Base-by-base conservation (phyloP, 2,888 invertebrate genomes). In the Quadroppia sp. region DNA sequence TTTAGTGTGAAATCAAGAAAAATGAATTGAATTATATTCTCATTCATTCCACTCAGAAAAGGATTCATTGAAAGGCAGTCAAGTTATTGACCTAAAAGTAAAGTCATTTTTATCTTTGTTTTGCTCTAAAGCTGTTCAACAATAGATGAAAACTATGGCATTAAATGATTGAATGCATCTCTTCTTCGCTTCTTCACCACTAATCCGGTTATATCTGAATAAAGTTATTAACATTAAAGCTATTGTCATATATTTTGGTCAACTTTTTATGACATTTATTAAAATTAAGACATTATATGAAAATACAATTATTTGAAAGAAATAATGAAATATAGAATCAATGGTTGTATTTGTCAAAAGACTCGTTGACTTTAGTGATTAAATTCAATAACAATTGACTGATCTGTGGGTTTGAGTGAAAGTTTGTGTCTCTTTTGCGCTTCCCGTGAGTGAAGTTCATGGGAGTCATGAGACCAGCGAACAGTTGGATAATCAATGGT, bases 381-480 rank as follows among this genome's bases (percentile, higher is more conserved):
- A 69, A 17, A 28, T 40, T n/a, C 13, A 69, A 1, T 15, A 69
- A 42, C 7, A 69, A 7, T 45, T 69, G 9, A 45, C 45, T 69
- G 20, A 69, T 69, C 15, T 69, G 20, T 45, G 40, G 42, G n/a
- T 28, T 69, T 15, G 17, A 11, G 20, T 69, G 69, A 45, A 69
- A 45, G 36, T 45, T 69, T 48, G 71, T 30, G 11, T 71, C 71
- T 32, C 71, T 45, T 40, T 28, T 50, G 28, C 56, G 50, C 45
- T 28, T 71, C 23, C 71, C 71, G 30, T 71, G 71, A 71, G 50
- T 30, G 53, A 71, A 71, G 56, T 71, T 71, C 13, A 71, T 11
- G 6, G 71, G 71, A 30, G 50, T 50, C 32, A 71, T 50, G 3
- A 71, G 15, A 36, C 53, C 56, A 7, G 71, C 56, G 11, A 71